Percentiles rank a stretch among this genome's conserved stretches.
These are phyloP conservation scores for Galbula dea DNA, from an alignment of 2,113 vertebrate genomes.

Conservation along the genomic window DNA sequence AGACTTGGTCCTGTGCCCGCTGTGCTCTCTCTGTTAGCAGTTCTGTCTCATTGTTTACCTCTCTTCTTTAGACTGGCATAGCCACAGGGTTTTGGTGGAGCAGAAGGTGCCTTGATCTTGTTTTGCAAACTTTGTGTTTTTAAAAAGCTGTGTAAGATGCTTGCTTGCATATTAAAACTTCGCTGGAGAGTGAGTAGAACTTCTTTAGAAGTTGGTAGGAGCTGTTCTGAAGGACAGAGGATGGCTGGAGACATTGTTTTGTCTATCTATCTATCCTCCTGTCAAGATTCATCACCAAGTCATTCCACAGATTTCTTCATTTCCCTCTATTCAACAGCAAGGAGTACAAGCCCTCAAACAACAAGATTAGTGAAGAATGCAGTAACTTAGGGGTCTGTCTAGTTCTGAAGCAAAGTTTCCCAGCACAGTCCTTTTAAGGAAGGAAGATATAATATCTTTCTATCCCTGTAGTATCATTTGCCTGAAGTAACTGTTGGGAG, in stretches of 20 bases:
- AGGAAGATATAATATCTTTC: background rate
- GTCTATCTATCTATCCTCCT: too few relatives aligned
- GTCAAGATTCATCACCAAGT: background rate
- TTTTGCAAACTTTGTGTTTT: background rate
- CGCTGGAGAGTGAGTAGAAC: background rate
- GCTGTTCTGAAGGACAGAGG: background rate
- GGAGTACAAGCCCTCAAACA: background rate
- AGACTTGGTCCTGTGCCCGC: background rate
- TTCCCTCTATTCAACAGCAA: background rate
- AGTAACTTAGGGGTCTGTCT: conserved; percentile 3
- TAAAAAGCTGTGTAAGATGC: background rate
- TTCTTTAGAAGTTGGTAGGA: background rate
- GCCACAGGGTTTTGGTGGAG: background rate
- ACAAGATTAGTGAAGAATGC: background rate
- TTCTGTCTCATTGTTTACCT: background rate
- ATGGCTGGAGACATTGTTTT: background rate
- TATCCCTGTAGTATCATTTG: background rate
- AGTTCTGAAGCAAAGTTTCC: conserved; percentile 2
- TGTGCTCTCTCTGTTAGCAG: background rate
- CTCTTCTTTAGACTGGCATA: background rate
- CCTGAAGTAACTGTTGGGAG: background rate
- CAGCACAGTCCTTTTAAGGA: conserved; percentile 10
- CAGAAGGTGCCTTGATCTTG: background rate
- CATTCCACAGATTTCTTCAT: background rate
- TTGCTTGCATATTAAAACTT: background rate